phyloP scores from a whole-genome alignment of 2,888 invertebrate genomes.

The Formica aserva region DNA sequence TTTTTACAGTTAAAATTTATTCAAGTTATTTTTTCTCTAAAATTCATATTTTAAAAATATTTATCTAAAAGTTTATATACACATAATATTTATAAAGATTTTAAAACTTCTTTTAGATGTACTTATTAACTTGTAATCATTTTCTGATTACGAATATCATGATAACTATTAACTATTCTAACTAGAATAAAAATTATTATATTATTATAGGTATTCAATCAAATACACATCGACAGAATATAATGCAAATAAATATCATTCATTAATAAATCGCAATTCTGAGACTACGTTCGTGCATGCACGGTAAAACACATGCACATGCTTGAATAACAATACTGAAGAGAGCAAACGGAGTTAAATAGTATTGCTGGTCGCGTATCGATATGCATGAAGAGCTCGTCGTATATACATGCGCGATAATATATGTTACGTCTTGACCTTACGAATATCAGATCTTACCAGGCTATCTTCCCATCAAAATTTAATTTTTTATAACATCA shows the following conservation, averaged over 20 bases:
- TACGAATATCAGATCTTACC: constrained; percentile 22
- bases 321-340: constrained; percentile 2
- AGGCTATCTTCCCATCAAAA: constrained; percentile 4
- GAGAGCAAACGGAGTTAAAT: not conserved
- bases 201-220: not conserved
- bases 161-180: not conserved
- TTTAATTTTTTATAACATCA: not conserved
- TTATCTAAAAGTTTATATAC: not conserved
- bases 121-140: not conserved
- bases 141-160: not conserved
- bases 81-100: not conserved
- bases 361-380: not conserved
- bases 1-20: not conserved
- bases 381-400: not conserved
- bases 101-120: not conserved
- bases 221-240: not conserved
- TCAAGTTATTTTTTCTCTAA: no score
- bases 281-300: not conserved
- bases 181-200: not conserved
- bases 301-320: not conserved
- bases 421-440: constrained; percentile 51
- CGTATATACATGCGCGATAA: constrained; percentile 17
- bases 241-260: not conserved
- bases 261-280: not conserved
- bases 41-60: not conserved